Conservation (phyloP, 2,113 vertebrate species). For the Rynchops niger region DNA sequence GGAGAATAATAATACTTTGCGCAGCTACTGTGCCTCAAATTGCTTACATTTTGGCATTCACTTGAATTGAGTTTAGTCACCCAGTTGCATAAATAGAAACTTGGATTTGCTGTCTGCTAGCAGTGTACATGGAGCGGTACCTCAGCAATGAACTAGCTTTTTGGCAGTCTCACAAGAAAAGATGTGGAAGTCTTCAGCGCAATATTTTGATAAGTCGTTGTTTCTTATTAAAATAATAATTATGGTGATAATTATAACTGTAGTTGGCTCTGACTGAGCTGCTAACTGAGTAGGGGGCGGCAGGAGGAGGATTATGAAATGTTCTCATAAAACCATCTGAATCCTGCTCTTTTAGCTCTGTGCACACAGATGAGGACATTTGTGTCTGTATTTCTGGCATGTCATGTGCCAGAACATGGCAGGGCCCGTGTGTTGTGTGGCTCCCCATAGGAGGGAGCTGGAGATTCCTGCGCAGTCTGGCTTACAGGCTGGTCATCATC, state of each 20-base stretch:
- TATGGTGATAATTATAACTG: constrained; percentile 59
- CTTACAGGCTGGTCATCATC: background rate
- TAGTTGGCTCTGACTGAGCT: constrained; percentile 52
- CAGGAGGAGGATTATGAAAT: constrained; percentile 7
- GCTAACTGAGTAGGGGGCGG: constrained; percentile 8
- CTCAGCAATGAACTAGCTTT: background rate
- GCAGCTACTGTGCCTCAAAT: constrained; percentile 23
- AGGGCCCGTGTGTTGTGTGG: rapidly evolving
- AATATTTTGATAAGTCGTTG: constrained; percentile 70
- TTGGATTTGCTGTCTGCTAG: background rate
- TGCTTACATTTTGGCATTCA: constrained; percentile 6
- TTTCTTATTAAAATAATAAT: constrained; percentile 76
- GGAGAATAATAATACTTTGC: constrained; percentile 47
- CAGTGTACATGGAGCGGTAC: background rate
- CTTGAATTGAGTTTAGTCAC: constrained; percentile 11
- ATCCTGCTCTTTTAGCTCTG: background rate
- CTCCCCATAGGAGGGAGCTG: background rate
- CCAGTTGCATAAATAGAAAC: background rate
- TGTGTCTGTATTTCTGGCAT: background rate
- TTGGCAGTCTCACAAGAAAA: background rate
- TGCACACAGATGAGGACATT: background rate
- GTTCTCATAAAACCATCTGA: background rate
- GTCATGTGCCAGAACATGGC: background rate
- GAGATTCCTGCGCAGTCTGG: rapidly evolving
- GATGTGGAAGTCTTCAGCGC: background rate